phyloP scores from a whole-genome alignment of 2,888 invertebrate genomes.

The Ectobius pallidus region DNA sequence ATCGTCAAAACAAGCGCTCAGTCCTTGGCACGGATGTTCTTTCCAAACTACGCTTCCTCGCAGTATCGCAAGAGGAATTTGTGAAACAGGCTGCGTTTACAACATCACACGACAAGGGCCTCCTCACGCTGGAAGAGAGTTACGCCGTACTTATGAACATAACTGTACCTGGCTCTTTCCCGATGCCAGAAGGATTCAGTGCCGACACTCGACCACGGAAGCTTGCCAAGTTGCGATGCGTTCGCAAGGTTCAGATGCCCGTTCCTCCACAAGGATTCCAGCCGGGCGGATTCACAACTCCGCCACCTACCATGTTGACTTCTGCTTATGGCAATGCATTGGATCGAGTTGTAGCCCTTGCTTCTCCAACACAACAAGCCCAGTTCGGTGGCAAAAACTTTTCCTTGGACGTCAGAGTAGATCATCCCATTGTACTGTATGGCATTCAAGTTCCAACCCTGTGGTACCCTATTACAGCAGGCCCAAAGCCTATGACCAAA shows the following conservation, averaged over 20 bases:
- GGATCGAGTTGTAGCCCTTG: conserved; percentile 26
- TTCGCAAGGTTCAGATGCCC: conserved; percentile 17
- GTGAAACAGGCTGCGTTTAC: conserved; percentile 35
- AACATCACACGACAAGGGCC: background rate
- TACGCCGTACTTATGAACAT: conserved; percentile 31
- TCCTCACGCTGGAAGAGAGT: conserved; percentile 29
- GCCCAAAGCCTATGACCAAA: background rate
- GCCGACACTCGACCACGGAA: conserved; percentile 15
- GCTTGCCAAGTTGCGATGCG: conserved; percentile 25
- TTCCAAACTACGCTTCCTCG: conserved; percentile 43
- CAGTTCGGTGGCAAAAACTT: conserved; percentile 31
- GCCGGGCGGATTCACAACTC: background rate
- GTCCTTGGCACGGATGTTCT: conserved; percentile 25
- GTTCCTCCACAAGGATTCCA: background rate
- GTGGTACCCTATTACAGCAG: conserved; percentile 14
- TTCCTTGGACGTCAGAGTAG: conserved; percentile 31
- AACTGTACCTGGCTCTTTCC: conserved; percentile 18
- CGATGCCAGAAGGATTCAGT: conserved; percentile 25
- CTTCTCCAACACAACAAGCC: conserved; percentile 13
- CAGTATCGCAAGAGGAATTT: conserved; percentile 45
- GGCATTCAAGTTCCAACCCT: conserved; percentile 33
- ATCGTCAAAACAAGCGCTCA: conserved; percentile 28
- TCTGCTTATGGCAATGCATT: background rate
- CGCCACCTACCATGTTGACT: background rate
- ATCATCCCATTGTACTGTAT: conserved; percentile 29